phyloP scores from a whole-genome alignment of 2,797 vertebrate species.

The Neoniphon sammara region DNA sequence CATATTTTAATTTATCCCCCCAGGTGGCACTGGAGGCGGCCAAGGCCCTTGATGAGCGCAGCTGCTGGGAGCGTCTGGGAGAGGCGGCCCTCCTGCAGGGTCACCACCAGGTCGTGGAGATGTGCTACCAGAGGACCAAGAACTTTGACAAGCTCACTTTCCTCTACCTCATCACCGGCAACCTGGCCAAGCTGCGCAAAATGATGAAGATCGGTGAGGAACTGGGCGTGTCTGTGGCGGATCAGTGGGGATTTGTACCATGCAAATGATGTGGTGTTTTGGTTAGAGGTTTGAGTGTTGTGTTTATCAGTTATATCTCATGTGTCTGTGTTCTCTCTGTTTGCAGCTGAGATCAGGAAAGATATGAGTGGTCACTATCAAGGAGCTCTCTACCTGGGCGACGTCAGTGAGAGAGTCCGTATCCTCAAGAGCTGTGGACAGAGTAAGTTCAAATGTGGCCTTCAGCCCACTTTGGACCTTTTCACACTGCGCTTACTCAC shows the following conservation, averaged over 20 bases:
- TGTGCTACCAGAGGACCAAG: conserved; percentile 99
- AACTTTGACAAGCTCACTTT: conserved; percentile 98
- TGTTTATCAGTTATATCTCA: background rate
- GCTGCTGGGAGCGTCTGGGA: conserved; percentile 96
- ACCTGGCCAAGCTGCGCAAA: conserved; percentile 95
- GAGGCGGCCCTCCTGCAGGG: conserved; percentile 95
- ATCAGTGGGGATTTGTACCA: background rate
- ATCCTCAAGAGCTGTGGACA: conserved; percentile 98
- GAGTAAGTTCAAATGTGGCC: conserved; percentile 84
- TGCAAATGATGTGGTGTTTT: background rate
- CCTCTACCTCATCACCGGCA: conserved; percentile 97
- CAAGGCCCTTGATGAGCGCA: conserved; percentile 94
- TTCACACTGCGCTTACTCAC: no score
- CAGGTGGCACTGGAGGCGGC: conserved; percentile 97
- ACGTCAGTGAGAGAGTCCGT: conserved; percentile 93
- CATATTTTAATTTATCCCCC: background rate
- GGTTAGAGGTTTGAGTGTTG: background rate
- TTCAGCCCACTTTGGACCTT: background rate
- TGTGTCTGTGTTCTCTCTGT: background rate
- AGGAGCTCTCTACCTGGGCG: conserved; percentile 94
- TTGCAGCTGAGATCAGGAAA: conserved; percentile 95
- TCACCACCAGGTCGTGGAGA: conserved; percentile 98
- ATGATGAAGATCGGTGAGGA: conserved; percentile 98
- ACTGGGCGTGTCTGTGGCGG: background rate
- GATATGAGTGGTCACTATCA: conserved; percentile 99